Evolutionary conservation across 2,888 invertebrate species (phyloP).

Genomic region (Epiblema foenella): DNA sequence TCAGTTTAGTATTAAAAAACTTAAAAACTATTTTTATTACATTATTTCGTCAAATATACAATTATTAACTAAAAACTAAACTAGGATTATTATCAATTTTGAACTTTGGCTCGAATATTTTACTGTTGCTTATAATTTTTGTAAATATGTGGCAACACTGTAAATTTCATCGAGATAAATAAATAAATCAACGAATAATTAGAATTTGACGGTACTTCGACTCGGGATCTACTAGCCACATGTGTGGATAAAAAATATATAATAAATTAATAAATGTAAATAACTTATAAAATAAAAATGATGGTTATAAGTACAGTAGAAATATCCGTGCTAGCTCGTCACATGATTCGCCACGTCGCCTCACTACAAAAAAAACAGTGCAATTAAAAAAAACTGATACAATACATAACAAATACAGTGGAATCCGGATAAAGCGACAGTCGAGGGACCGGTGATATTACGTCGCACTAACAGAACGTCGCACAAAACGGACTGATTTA

Average conservation of each 20-base stretch:
- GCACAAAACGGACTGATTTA: no score
- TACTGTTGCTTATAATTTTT: slow-evolving; percentile 12
- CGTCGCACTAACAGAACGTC: no score
- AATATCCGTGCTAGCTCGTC: slow-evolving; percentile 18
- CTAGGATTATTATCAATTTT: slow-evolving; percentile 35
- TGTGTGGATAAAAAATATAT: slow-evolving; percentile 7
- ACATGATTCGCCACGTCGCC: neutral
- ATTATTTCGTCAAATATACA: slow-evolving; percentile 41
- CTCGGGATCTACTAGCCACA: neutral
- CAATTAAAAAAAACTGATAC: neutral
- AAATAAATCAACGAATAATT: slow-evolving; percentile 11
- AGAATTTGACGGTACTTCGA: neutral
- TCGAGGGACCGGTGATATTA: no score
- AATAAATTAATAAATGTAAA: slow-evolving; percentile 2
- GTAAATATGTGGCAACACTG: slow-evolving; percentile 8
- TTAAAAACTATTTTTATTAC: slow-evolving; percentile 32
- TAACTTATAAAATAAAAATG: slow-evolving; percentile 24
- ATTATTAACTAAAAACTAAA: slow-evolving; percentile 32
- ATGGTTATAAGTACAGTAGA: slow-evolving; percentile 31
- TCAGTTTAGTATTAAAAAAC: slow-evolving; percentile 38
- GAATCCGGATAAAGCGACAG: no score
- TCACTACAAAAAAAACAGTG: slow-evolving; percentile 14
- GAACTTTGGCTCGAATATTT: slow-evolving; percentile 31
- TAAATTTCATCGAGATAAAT: slow-evolving; percentile 14
- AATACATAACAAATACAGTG: no score